Conservation (phyloP, 2,113 vertebrate genomes). For the Jacana jacana region DNA sequence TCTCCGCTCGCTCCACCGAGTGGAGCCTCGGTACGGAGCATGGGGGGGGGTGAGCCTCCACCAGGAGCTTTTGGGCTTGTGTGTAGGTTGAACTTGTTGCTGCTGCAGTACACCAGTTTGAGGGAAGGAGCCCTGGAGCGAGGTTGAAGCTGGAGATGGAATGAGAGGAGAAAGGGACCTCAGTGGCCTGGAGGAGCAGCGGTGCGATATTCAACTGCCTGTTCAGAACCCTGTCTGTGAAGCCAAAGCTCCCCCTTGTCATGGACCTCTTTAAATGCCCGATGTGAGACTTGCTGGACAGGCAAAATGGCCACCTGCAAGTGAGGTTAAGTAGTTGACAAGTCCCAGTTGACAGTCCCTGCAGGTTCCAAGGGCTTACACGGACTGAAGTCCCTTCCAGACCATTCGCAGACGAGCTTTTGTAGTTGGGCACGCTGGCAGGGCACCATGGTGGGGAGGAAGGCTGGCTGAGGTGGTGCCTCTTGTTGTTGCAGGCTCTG, state of each 20-base stretch:
- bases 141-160: background rate
- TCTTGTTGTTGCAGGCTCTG: slow-evolving; percentile 80
- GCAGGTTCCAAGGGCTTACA: background rate
- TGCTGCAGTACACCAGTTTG: background rate
- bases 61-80: rapidly evolving
- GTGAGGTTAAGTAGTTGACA: background rate
- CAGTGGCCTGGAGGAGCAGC: background rate
- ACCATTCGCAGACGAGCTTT: rapidly evolving
- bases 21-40: rapidly evolving
- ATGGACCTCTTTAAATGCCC: background rate
- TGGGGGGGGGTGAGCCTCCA: background rate
- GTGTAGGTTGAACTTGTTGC: background rate
- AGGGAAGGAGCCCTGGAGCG: background rate
- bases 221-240: background rate
- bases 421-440: background rate
- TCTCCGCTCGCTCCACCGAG: background rate
- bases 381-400: background rate
- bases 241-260: background rate
- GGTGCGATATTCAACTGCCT: background rate
- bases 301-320: background rate
- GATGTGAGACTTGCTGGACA: background rate
- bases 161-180: background rate
- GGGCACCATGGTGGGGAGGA: background rate
- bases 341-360: background rate
- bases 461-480: background rate